phyloP scores from a whole-genome alignment of 2,113 vertebrate species.

The Potamarius usumacintae region DNA sequence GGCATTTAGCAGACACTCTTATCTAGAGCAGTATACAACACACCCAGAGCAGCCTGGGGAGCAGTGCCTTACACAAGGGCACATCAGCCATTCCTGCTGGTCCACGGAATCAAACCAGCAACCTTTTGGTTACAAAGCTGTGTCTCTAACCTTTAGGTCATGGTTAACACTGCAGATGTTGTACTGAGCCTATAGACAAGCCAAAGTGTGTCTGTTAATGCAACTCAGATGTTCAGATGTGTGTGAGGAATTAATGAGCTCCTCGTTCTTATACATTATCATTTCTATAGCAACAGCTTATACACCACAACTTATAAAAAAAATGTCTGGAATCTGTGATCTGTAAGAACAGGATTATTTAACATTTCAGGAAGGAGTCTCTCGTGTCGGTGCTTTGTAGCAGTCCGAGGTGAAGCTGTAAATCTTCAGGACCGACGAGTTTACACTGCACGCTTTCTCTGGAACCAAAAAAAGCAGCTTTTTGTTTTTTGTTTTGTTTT shows the following conservation, averaged over 20 bases:
- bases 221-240: neutral
- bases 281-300: neutral
- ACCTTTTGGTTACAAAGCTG: no score
- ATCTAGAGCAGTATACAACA: no score
- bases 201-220: neutral
- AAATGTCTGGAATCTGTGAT: neutral
- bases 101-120: no score
- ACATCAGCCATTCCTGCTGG: no score
- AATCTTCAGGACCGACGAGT: neutral
- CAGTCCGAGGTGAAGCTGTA: neutral
- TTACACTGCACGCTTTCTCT: neutral
- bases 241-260: slow-evolving; percentile 13
- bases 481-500: neutral
- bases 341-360: neutral
- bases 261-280: neutral
- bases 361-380: neutral
- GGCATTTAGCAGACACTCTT: no score
- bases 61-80: no score
- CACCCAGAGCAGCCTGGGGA: no score
- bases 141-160: no score
- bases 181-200: neutral
- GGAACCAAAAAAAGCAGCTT: neutral
- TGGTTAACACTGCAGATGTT: neutral
- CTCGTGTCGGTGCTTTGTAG: neutral
- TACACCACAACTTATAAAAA: neutral